Percentiles rank a stretch among this genome's conserved stretches.
These are phyloP conservation scores for Drosophila leonis DNA, from an alignment of 2,888 invertebrate genomes.

Conservation along the genomic window DNA sequence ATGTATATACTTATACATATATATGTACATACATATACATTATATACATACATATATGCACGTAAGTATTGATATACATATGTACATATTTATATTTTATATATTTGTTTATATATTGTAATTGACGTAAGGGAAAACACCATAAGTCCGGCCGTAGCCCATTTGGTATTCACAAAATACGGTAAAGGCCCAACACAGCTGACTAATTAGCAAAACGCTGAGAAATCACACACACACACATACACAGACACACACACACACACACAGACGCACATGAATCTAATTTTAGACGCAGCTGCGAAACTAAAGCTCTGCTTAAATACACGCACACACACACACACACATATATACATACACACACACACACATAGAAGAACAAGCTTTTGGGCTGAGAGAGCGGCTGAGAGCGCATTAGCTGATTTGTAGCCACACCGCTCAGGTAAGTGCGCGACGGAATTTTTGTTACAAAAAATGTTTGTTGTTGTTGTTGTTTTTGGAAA, in stretches of 20 bases:
- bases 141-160: constrained; percentile 3
- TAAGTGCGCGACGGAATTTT: constrained; percentile 21
- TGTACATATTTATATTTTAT: background rate
- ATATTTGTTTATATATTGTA: background rate
- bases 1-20: constrained; percentile 5
- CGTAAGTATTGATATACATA: background rate
- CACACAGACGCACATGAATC: constrained; percentile 7
- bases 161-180: constrained; percentile 28
- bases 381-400: constrained; percentile 20
- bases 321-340: background rate
- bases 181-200: constrained; percentile 55
- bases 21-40: constrained; percentile 3
- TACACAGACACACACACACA: background rate
- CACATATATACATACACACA: background rate
- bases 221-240: constrained; percentile 29
- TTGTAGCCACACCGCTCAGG: constrained; percentile 25
- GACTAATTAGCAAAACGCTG: constrained; percentile 62
- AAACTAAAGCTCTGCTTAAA: constrained; percentile 47
- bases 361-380: constrained; percentile 11
- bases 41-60: constrained; percentile 9
- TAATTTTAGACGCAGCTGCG: constrained; percentile 30
- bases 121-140: constrained; percentile 35
- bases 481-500: constrained; percentile 42
- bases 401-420: constrained; percentile 17
- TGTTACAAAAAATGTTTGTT: constrained; percentile 1